phyloP scores from a whole-genome alignment of 2,888 invertebrate genomes.

The Trichacis sp. region DNA sequence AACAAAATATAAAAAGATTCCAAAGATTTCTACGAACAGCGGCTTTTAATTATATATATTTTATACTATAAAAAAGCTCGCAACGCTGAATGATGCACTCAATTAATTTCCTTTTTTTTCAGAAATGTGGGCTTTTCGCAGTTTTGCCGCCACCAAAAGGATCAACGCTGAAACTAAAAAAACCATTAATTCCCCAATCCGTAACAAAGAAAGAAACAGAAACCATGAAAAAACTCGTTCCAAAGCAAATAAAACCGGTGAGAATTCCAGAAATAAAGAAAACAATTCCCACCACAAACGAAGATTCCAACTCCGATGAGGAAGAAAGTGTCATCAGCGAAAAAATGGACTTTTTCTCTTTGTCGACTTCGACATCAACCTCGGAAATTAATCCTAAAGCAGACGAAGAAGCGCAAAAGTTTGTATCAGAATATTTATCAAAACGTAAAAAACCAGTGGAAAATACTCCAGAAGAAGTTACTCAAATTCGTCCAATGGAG shows the following conservation, averaged over 20 bases:
- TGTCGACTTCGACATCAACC: conserved; percentile 44
- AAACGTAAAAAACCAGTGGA: conserved; percentile 1
- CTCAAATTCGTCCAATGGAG: conserved; percentile 44
- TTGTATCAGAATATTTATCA: conserved; percentile 27
- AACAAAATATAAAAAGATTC: no score
- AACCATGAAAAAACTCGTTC: conserved; percentile 42
- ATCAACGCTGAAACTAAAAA: conserved; percentile 59
- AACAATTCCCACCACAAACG: conserved; percentile 55
- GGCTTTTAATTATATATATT: no score
- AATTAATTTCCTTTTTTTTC: conserved; percentile 37
- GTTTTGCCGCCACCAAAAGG: conserved; percentile 79
- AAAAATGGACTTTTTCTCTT: conserved; percentile 61
- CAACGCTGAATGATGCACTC: no score
- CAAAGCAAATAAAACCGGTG: conserved; percentile 8
- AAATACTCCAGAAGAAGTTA: not conserved
- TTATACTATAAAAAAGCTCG: no score
- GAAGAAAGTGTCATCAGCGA: conserved; percentile 49
- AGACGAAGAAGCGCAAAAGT: conserved; percentile 24
- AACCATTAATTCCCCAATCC: conserved; percentile 69
- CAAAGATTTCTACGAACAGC: no score
- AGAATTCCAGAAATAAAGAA: conserved; percentile 46
- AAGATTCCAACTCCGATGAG: conserved; percentile 63
- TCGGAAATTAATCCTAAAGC: conserved; percentile 9
- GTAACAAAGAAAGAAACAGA: conserved; percentile 68
- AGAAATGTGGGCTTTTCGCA: conserved; percentile 76